Conservation (phyloP, 2,113 vertebrate species). For the Monopterus albus region DNA sequence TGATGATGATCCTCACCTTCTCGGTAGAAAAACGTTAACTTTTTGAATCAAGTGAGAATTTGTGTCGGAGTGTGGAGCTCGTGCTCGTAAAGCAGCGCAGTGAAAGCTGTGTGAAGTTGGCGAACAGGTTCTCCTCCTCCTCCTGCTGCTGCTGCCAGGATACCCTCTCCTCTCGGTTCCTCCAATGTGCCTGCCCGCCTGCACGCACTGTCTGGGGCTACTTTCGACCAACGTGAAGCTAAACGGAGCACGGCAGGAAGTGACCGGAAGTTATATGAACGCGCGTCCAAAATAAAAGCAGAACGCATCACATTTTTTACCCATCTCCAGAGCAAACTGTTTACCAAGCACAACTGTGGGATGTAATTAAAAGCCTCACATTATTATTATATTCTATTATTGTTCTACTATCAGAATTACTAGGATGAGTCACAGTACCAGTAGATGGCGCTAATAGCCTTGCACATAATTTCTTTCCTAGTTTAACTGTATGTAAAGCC, state of each 20-base stretch:
- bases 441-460: too few relatives aligned
- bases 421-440: too few relatives aligned
- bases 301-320: too few relatives aligned
- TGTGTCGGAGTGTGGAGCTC: not conserved
- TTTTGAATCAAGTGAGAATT: not conserved
- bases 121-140: slow-evolving; percentile 49
- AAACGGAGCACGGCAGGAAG: rapidly evolving
- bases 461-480: too few relatives aligned
- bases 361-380: too few relatives aligned
- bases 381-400: too few relatives aligned
- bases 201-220: not conserved
- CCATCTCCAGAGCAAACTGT: too few relatives aligned
- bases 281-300: slow-evolving; percentile 53
- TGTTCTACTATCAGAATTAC: too few relatives aligned
- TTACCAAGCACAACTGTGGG: too few relatives aligned
- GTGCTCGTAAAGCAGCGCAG: not conserved
- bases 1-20: not conserved
- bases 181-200: slow-evolving; percentile 5
- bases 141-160: slow-evolving; percentile 7
- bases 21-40: not conserved
- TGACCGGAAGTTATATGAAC: rapidly evolving
- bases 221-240: slow-evolving; percentile 5
- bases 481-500: too few relatives aligned
- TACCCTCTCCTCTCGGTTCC: slow-evolving; percentile 25
- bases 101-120: slow-evolving; percentile 17